Base-by-base conservation (phyloP, 2,113 vertebrate species). In the Daubentonia madagascariensis region DNA sequence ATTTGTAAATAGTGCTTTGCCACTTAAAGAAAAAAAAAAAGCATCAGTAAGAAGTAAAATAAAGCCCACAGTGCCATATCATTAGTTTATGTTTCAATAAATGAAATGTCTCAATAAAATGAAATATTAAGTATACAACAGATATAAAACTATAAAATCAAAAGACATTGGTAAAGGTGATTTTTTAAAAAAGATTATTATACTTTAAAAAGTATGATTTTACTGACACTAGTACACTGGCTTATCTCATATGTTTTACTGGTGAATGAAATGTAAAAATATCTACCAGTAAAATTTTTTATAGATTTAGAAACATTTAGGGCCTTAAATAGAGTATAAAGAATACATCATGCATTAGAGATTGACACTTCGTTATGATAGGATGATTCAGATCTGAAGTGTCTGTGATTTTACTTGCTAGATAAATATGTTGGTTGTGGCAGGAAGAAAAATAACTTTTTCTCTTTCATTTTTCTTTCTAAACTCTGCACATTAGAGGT, bases 1-100 rank as follows among this genome's bases (percentile, higher is more conserved):
- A 54, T 61, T 63, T 73, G 37, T 37, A 93, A 65, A 65, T 65
- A 91, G 6, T 85, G 79, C 35, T 70, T 95, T 85, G 25, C 40
- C 59, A 61, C 30, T 73, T 30, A 52, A 89, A 72, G 16, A 28
- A 48, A 48, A 45, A 67, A 37, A 25, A 68, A 73, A 72, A 4
- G 70, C 17, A 81, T 35, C 9, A 48, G 28, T 43, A 86, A 83
- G 22, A 91, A 87, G 37, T 84, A 72, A 89, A 89, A 70, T 79
- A n/a, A 91, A 89, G 89, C 12, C 14, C 9, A 50, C 10, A 85
- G 61, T 72, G 67, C 5, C 0, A 20, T 83, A 72, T 70, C 37
- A 73, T 94, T 63, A 79, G 30, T 89, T 96, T 70, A 72, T 50
- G 22, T 86, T 80, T 94, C 35, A 93, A 68, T 87, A 95, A 89